phyloP scores from a whole-genome alignment of 2,797 vertebrate genomes.

The Micrastur ruficollis region DNA sequence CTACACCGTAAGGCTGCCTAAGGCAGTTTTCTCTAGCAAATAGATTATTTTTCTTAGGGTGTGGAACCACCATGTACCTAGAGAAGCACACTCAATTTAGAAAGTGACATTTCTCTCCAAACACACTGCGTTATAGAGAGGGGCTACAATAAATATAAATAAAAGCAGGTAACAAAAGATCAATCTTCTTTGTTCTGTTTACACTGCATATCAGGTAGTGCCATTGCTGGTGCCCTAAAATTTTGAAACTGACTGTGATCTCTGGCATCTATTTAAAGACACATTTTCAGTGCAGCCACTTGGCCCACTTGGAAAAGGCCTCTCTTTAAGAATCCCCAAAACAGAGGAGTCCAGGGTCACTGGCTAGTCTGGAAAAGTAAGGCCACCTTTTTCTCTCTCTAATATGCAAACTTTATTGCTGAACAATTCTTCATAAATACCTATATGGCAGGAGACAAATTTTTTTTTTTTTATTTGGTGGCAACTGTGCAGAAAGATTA shows the following conservation, averaged over 20 bases:
- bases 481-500: background rate
- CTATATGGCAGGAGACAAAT: background rate
- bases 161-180: background rate
- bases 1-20: background rate
- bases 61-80: background rate
- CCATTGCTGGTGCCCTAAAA: background rate
- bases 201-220: background rate
- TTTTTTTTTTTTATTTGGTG: background rate
- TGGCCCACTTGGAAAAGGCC: background rate
- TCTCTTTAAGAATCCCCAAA: background rate
- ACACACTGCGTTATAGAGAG: accelerated
- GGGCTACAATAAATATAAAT: background rate
- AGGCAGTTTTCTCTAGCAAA: background rate
- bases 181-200: background rate
- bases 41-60: background rate
- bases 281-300: background rate
- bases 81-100: background rate
- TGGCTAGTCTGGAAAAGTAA: background rate
- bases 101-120: background rate
- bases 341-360: background rate
- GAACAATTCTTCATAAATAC: background rate
- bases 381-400: background rate
- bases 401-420: background rate
- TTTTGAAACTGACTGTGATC: background rate
- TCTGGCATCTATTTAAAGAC: conserved; percentile 6